phyloP scores from a whole-genome alignment of 37 sponge, comb jelly and placozoan genomes.

The Aphrocallistes beatrix region DNA sequence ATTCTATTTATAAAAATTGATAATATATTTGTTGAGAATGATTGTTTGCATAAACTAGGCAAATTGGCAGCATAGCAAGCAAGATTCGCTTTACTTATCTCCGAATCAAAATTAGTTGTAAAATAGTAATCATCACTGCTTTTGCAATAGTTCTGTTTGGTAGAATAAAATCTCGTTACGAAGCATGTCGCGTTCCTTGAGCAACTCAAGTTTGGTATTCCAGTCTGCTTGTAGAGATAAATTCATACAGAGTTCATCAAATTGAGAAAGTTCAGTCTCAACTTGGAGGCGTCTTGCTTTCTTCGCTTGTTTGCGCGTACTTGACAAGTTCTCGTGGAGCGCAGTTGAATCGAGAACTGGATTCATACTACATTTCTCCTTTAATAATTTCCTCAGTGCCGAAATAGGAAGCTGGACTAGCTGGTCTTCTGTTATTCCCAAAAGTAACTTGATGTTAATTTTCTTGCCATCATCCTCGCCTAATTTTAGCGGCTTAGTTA shows the following conservation, averaged over 20 bases:
- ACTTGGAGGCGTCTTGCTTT: not conserved
- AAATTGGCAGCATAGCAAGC: too few species aligned
- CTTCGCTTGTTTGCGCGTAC: not conserved
- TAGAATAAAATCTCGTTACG: not conserved
- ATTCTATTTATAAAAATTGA: too few species aligned
- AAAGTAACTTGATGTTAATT: conserved; percentile 2
- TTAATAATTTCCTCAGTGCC: not conserved
- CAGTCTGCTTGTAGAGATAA: not conserved
- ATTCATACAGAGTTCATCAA: not conserved
- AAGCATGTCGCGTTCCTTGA: not conserved
- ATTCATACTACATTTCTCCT: not conserved
- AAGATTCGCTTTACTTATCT: too few species aligned
- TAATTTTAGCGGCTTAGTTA: too few species aligned
- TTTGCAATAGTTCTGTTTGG: too few species aligned
- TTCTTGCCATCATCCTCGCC: not conserved
- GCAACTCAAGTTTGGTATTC: not conserved
- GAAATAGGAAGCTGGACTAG: not conserved
- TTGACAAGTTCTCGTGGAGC: not conserved
- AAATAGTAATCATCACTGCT: too few species aligned
- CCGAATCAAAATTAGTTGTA: too few species aligned
- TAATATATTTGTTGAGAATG: too few species aligned
- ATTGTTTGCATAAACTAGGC: too few species aligned
- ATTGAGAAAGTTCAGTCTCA: not conserved
- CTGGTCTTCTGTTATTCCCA: not conserved
- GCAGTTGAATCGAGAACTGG: not conserved